Evolutionary conservation across 2,113 vertebrate genomes (phyloP), one percentile per base, ranked within the genome.

Genomic region (Geococcyx californianus): DNA sequence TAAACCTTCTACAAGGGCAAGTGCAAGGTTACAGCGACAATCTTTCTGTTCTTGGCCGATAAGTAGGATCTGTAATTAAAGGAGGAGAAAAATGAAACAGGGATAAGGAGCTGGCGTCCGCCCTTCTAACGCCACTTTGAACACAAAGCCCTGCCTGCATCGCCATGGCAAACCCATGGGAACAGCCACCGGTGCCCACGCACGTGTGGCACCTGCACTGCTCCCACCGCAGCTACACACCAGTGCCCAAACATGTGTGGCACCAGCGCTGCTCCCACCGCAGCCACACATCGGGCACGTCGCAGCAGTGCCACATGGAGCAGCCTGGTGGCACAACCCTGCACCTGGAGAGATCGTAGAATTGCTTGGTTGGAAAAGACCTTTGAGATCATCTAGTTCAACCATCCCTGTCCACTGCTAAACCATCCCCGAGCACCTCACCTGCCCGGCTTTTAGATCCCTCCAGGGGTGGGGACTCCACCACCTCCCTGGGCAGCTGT

Each of bases 1-100:
- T 94, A 97, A 97, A 96, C 94, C 97, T 97, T 94, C 92, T 52
- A 85, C 97, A 98, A 98, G 97, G 98, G 94, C 96, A 97, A 97
- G 95, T 95, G 88, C 97, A 97, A 78, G 93, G 97, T 96, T 60
- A 89, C 44, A 24, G 92, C 15, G 78, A 55, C 76, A 4, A 66
- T 95, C 79, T 90, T 96, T 90, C 87, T 96, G 95, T 82, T 87
- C 91, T 87, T 6, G 7, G 89, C 89, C 55, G 87, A 95, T 97
- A 96, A 97, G 94, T 97, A 93, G 92, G 95, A 94, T 95, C 97
- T 91, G 90, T 97, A 97, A 97, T 97, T 97, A 97, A 97, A 95
- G 85, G 89, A 94, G 92, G 75, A 95, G 84, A 92, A 83, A 96
- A 97, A 97, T 69, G 93, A 93, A 95, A 95, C 17, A 38, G 70